phyloP scores from a whole-genome alignment of 2,888 invertebrate genomes.

The Rhingia rostrata region DNA sequence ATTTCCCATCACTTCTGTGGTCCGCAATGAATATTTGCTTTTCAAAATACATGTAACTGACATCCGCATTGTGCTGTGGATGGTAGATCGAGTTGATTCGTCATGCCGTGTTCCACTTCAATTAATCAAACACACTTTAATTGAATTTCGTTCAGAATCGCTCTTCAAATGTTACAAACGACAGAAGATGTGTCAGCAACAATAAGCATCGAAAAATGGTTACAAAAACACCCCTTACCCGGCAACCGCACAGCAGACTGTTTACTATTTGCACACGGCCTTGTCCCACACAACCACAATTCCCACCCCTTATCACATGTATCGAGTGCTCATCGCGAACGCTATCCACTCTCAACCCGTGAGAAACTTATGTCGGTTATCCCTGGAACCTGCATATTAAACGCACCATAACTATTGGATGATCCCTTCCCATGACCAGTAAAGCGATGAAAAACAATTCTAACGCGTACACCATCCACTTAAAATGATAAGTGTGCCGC shows the following conservation, averaged over 20 bases:
- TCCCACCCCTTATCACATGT: constrained; percentile 15
- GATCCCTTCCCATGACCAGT: constrained; percentile 53
- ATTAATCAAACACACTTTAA: constrained; percentile 66
- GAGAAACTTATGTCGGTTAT: constrained; percentile 57
- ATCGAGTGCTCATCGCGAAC: constrained; percentile 47
- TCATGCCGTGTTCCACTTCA: constrained; percentile 71
- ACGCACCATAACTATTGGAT: constrained; percentile 41
- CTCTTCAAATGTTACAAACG: constrained; percentile 51
- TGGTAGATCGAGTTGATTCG: constrained; percentile 58
- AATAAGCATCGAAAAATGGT: constrained; percentile 13
- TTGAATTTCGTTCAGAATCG: constrained; percentile 45
- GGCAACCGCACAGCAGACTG: background rate
- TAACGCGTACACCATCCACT: constrained; percentile 61
- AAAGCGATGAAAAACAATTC: constrained; percentile 42
- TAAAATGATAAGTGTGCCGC: constrained; percentile 72
- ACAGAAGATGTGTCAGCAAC: constrained; percentile 50
- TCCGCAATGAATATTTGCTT: background rate
- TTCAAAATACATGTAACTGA: constrained; percentile 3
- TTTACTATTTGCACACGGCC: constrained; percentile 56
- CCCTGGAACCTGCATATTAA: constrained; percentile 51
- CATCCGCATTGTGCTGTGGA: background rate
- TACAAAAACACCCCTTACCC: constrained; percentile 12
- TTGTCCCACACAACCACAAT: constrained; percentile 42
- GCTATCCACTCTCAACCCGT: constrained; percentile 52
- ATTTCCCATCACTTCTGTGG: background rate